Evolutionary conservation across 2,797 vertebrate genomes (phyloP).

Genomic region (Chloroceryle amazona): DNA sequence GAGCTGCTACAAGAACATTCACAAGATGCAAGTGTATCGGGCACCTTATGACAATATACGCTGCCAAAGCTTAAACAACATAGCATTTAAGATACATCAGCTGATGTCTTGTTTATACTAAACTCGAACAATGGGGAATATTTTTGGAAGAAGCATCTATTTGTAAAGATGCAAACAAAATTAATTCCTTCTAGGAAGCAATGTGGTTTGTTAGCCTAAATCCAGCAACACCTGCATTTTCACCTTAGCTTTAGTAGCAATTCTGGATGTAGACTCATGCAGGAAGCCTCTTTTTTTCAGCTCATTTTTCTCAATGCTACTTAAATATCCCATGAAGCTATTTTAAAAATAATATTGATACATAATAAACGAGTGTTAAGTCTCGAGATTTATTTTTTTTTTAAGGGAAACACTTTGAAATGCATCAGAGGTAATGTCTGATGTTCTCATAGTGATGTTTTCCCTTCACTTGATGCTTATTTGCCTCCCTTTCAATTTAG

Average conservation of each 20-base stretch:
- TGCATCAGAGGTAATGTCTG: not conserved
- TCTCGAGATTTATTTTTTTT: not conserved
- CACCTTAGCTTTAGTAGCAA: not conserved
- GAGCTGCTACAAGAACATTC: not conserved
- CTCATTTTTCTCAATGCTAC: not conserved
- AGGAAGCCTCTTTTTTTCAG: not conserved
- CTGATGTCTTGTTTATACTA: constrained; percentile 7
- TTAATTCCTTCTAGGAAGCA: constrained; percentile 11
- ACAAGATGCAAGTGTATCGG: rapidly evolving
- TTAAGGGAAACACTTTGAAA: not conserved
- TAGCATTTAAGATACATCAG: not conserved
- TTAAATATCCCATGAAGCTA: not conserved
- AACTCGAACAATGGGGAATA: not conserved
- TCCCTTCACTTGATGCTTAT: not conserved
- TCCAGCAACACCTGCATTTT: not conserved
- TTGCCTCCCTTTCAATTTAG: not conserved
- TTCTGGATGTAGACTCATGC: not conserved
- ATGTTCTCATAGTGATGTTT: not conserved
- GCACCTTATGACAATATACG: not conserved
- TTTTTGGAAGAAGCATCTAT: constrained; percentile 16
- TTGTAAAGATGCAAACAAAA: constrained; percentile 21
- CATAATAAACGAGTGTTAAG: not conserved
- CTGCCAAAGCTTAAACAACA: not conserved
- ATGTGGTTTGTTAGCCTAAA: not conserved
- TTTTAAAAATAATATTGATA: not conserved